phyloP scores from a whole-genome alignment of 2,113 vertebrate species.

The Antechinus stuartii region DNA sequence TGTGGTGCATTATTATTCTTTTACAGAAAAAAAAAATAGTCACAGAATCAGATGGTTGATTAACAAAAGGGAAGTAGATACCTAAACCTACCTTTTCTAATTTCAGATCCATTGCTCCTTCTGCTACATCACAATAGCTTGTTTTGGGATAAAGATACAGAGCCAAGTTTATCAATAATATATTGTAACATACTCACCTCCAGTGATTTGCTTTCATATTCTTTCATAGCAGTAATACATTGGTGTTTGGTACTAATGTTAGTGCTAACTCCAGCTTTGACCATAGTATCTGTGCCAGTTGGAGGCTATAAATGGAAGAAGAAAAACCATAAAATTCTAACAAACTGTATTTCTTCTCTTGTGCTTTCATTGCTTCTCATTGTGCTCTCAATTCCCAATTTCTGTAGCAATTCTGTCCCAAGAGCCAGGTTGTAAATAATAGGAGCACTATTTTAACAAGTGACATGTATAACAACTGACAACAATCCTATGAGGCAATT shows the following conservation, averaged over 20 bases:
- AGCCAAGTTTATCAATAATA: constrained; percentile 7
- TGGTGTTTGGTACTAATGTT: constrained; percentile 99
- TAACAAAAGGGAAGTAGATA: not conserved
- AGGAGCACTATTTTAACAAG: not conserved
- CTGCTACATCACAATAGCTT: constrained; percentile 20
- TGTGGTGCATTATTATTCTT: not conserved
- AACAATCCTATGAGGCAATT: not conserved
- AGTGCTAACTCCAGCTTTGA: constrained; percentile 96
- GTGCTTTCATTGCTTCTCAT: constrained; percentile 14
- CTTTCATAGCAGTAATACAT: constrained; percentile 99
- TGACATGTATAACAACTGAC: not conserved
- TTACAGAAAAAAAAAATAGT: not conserved
- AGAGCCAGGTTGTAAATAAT: not conserved
- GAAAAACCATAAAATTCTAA: not conserved
- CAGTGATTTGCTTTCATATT: constrained; percentile 95
- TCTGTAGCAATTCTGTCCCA: not conserved
- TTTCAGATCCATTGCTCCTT: not conserved
- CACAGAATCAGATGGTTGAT: not conserved
- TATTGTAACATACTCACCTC: constrained; percentile 84
- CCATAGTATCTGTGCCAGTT: constrained; percentile 96
- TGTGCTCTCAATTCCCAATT: constrained; percentile 13
- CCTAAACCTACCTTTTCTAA: not conserved
- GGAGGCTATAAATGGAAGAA: constrained; percentile 87
- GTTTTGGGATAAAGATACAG: constrained; percentile 52
- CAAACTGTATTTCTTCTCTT: not conserved